phyloP scores from a whole-genome alignment of 2,113 vertebrate genomes.

The Rhombomys opimus region DNA sequence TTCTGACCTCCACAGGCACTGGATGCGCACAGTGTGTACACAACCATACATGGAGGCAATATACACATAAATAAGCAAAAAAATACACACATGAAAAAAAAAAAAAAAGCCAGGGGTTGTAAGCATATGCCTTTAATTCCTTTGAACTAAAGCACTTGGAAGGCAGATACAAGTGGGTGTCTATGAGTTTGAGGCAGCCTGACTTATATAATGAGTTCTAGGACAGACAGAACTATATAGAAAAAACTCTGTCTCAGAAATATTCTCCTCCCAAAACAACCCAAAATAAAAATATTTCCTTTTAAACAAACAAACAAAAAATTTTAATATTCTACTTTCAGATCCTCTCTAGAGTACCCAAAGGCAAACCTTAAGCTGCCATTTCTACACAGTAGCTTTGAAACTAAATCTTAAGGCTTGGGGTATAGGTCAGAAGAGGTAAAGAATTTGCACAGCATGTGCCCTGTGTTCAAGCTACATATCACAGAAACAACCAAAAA shows the following conservation, averaged over 20 bases:
- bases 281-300: conserved; percentile 24
- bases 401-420: conserved; percentile 34
- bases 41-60: neutral
- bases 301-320: conserved; percentile 43
- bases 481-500: neutral
- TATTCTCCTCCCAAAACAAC: neutral
- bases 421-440: neutral
- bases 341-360: conserved; percentile 1
- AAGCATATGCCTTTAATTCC: neutral
- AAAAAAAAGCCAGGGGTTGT: neutral
- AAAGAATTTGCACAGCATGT: neutral
- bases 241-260: neutral
- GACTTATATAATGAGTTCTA: neutral
- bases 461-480: too few species aligned
- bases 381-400: conserved; percentile 48
- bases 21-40: neutral
- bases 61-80: neutral
- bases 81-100: neutral
- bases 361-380: conserved; percentile 14
- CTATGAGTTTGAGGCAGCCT: neutral
- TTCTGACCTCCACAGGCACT: neutral
- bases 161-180: neutral
- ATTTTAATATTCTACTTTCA: conserved; percentile 22
- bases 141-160: neutral
- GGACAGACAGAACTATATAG: too few species aligned